Percentiles rank a stretch among this genome's conserved stretches.
Evolutionary conservation across 2,888 invertebrate genomes (phyloP).

Genomic region (Luffia ferchaultella): DNA sequence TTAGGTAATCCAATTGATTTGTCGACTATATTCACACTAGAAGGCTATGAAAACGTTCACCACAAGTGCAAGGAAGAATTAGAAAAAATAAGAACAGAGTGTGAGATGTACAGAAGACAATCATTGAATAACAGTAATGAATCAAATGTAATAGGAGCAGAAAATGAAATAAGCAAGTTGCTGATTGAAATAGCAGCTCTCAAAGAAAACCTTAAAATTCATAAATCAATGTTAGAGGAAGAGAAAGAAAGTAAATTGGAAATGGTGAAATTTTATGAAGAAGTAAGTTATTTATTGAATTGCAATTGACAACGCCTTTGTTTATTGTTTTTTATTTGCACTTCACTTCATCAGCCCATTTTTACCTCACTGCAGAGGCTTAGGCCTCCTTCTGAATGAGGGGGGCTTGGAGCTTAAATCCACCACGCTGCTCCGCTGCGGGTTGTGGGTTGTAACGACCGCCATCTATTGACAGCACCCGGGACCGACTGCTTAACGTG

Average conservation of each 20-base stretch:
- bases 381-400: no score
- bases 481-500: no score
- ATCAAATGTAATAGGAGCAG: conserved; percentile 24
- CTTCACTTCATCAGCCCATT: no score
- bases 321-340: no score
- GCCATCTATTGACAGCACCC: no score
- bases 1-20: conserved; percentile 69
- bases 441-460: no score
- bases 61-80: conserved; percentile 71
- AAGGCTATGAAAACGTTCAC: conserved; percentile 51
- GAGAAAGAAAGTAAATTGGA: conserved; percentile 70
- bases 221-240: conserved; percentile 69
- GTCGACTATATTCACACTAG: conserved; percentile 53
- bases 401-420: no score
- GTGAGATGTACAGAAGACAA: conserved; percentile 70
- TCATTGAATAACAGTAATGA: conserved; percentile 16
- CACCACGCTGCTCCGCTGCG: no score
- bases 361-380: no score
- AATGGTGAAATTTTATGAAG: conserved; percentile 63
- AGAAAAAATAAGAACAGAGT: conserved; percentile 69
- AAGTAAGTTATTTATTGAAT: conserved; percentile 34
- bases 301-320: no score
- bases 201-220: conserved; percentile 71
- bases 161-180: conserved; percentile 48
- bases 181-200: conserved; percentile 70